Evolutionary conservation across 1,140 invertebrate genomes (phyloP).

Genomic region (Drosophila obscura): DNA sequence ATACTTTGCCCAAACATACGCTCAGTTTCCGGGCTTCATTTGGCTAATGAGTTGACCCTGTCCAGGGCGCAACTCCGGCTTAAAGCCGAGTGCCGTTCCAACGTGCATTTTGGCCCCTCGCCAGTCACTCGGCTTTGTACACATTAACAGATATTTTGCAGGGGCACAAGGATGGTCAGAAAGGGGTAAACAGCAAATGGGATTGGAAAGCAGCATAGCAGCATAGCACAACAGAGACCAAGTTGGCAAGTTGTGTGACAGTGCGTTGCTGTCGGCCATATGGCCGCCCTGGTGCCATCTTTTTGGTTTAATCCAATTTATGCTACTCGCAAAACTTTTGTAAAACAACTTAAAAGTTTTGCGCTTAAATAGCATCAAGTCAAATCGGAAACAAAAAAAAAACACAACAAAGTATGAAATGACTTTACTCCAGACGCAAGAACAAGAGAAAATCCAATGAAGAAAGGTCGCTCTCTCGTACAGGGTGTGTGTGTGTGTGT

Average conservation of each 20-base stretch:
- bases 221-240: not conserved
- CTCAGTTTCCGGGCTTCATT: constrained; percentile 73
- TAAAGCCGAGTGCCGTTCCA: constrained; percentile 33
- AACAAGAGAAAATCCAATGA: constrained; percentile 5
- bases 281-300: constrained; percentile 75
- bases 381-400: constrained; percentile 48
- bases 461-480: constrained; percentile 5
- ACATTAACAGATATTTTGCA: constrained; percentile 54
- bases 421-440: constrained; percentile 44
- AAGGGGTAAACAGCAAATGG: constrained; percentile 36
- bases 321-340: constrained; percentile 73
- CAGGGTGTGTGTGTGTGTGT: constrained; percentile 10
- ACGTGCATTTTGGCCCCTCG: constrained; percentile 60
- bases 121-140: constrained; percentile 42
- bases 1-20: constrained; percentile 63
- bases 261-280: constrained; percentile 47
- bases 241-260: constrained; percentile 72
- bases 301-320: constrained; percentile 82
- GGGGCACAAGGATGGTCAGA: not conserved
- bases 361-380: constrained; percentile 77
- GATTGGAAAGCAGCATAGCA: constrained; percentile 36
- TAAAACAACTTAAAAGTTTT: constrained; percentile 79
- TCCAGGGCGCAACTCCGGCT: constrained; percentile 11
- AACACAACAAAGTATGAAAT: constrained; percentile 73
- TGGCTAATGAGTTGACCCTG: constrained; percentile 76